These are phyloP conservation scores for Amazona guildingii DNA, from an alignment of 2,113 vertebrate species.

Conservation along the genomic window DNA sequence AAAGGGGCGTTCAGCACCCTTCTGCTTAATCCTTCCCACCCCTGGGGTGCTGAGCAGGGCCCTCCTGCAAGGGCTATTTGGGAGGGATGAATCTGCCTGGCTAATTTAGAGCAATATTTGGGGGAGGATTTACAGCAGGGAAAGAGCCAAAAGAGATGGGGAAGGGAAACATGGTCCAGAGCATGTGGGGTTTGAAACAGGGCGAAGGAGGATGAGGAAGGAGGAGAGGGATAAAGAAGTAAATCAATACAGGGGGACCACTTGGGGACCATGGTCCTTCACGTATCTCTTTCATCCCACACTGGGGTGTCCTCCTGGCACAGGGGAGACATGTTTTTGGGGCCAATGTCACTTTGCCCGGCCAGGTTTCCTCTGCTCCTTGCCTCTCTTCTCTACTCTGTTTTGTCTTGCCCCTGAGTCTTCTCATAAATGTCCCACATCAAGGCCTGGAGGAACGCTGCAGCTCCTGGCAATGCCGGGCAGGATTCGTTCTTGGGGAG, in stretches of 20 bases:
- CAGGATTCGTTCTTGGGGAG: not conserved
- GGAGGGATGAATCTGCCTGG: not conserved
- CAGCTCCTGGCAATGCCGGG: not conserved
- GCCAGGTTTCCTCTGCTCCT: not conserved
- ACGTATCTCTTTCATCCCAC: accelerated
- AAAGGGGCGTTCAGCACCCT: not conserved
- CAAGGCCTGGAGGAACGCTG: not conserved
- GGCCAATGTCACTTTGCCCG: not conserved
- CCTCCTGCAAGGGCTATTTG: not conserved
- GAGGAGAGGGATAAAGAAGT: not conserved
- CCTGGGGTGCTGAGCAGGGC: accelerated
- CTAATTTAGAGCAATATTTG: accelerated
- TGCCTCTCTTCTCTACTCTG: accelerated
- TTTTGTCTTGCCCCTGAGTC: accelerated
- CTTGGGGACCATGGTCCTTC: accelerated
- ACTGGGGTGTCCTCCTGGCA: not conserved
- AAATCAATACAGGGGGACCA: not conserved
- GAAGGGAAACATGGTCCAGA: accelerated
- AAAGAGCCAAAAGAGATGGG: not conserved
- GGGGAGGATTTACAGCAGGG: not conserved
- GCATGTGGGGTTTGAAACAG: not conserved
- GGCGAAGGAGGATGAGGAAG: not conserved
- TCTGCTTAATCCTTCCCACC: not conserved
- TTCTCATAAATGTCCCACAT: not conserved
- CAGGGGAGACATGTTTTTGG: not conserved